phyloP scores from a whole-genome alignment of 2,113 vertebrate genomes.

The Hippotragus niger region DNA sequence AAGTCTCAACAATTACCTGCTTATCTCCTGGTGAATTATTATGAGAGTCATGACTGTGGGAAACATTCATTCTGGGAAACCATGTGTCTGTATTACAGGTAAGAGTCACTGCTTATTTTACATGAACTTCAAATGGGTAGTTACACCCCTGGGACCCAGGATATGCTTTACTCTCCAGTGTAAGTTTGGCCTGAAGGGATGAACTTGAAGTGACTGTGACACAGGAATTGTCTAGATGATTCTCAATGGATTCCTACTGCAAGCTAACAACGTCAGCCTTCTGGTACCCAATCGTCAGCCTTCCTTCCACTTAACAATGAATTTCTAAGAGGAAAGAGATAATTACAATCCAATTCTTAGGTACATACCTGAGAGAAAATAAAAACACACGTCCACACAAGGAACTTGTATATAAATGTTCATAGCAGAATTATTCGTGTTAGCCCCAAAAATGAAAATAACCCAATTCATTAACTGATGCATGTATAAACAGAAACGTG shows the following conservation, averaged over 20 bases:
- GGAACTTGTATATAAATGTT: background rate
- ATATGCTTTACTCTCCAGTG: background rate
- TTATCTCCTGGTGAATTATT: constrained; percentile 47
- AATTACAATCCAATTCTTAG: background rate
- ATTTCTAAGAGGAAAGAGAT: background rate
- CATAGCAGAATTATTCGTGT: background rate
- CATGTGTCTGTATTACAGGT: background rate
- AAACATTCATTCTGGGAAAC: constrained; percentile 53
- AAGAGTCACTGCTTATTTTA: constrained; percentile 42
- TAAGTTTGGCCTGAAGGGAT: background rate
- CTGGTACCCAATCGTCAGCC: background rate
- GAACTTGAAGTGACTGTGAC: background rate
- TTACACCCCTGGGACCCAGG: background rate
- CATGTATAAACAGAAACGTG: background rate
- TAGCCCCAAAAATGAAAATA: background rate
- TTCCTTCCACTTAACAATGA: background rate
- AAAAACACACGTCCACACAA: background rate
- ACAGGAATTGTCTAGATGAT: background rate
- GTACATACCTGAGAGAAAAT: background rate
- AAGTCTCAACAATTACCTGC: constrained; percentile 67
- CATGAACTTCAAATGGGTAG: constrained; percentile 48
- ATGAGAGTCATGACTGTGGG: constrained; percentile 55
- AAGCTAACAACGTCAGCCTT: background rate
- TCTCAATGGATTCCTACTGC: background rate
- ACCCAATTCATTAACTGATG: background rate